These are phyloP conservation scores for Pimpla rufipes DNA, from an alignment of 2,888 invertebrate species.

Conservation along the genomic window DNA sequence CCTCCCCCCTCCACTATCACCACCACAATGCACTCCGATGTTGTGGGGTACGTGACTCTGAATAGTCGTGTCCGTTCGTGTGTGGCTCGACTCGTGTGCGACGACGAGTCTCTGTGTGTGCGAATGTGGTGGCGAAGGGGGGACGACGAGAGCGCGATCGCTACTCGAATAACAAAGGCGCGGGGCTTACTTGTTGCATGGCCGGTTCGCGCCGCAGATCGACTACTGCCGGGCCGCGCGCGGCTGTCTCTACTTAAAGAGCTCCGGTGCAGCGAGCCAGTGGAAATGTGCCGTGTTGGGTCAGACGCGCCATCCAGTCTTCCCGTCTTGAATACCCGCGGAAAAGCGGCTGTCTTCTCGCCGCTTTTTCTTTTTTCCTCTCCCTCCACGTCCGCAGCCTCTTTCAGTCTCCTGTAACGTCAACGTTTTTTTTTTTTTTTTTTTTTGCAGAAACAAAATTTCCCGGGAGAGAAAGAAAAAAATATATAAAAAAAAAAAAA, in stretches of 20 bases:
- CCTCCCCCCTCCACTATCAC: neutral
- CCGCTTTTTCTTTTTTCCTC: slow-evolving; percentile 17
- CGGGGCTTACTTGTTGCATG: slow-evolving; percentile 71
- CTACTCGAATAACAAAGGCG: slow-evolving; percentile 71
- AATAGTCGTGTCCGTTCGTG: neutral
- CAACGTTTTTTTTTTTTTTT: neutral
- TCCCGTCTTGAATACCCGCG: slow-evolving; percentile 19
- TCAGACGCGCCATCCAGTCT: slow-evolving; percentile 33
- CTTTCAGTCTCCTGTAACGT: slow-evolving; percentile 36
- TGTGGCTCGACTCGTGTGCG: slow-evolving; percentile 4
- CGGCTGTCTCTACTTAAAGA: slow-evolving; percentile 51
- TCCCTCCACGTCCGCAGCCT: neutral
- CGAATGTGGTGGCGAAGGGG: neutral
- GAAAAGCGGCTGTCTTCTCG: slow-evolving; percentile 34
- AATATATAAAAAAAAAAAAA: slow-evolving; percentile 32
- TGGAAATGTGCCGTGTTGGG: slow-evolving; percentile 60
- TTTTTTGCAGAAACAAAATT: slow-evolving; percentile 54
- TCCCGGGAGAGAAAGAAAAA: slow-evolving; percentile 30
- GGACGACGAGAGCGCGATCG: slow-evolving; percentile 54
- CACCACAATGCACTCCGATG: slow-evolving; percentile 6
- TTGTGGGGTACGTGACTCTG: slow-evolving; percentile 22
- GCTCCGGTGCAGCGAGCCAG: slow-evolving; percentile 35
- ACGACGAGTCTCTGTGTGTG: neutral
- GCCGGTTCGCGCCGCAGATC: slow-evolving; percentile 57
- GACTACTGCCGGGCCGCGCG: slow-evolving; percentile 42